phyloP scores from a whole-genome alignment of 64 coral and sea anemone genomes.

The Astreopora myriophthalma region DNA sequence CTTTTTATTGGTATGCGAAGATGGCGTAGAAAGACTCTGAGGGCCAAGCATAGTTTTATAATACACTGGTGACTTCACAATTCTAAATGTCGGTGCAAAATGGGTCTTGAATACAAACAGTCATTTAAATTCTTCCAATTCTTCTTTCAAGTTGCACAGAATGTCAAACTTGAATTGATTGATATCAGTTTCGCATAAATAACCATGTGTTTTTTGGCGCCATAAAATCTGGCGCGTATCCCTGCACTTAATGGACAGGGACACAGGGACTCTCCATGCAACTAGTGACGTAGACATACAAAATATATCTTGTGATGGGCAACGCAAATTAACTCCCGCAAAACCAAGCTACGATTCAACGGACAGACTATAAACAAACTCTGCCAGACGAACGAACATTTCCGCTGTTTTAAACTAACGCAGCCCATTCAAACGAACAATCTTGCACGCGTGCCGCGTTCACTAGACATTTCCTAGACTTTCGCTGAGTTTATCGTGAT shows the following conservation, averaged over 20 bases:
- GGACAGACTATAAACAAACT: not conserved
- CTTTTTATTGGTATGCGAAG: no score
- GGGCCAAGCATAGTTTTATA: no score
- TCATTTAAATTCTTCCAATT: not conserved
- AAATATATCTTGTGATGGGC: not conserved
- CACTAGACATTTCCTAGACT: not conserved
- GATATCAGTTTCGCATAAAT: slow-evolving; percentile 8
- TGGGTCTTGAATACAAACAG: not conserved
- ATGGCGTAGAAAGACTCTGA: no score
- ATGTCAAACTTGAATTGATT: not conserved
- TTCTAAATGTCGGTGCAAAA: not conserved
- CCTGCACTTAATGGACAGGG: not conserved
- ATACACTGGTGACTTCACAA: no score
- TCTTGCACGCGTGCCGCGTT: not conserved
- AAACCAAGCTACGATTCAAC: not conserved
- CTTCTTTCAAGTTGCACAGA: not conserved
- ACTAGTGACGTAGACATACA: not conserved
- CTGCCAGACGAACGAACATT: not conserved
- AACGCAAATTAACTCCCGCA: not conserved
- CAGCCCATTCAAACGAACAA: not conserved
- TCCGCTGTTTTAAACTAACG: not conserved
- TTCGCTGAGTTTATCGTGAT: not conserved
- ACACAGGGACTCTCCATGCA: not conserved
- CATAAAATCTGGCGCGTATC: not conserved
- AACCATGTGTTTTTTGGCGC: not conserved